A percentile compares a stretch with the other conserved stretches of the same genome.
These are phyloP conservation scores for Alsophila aescularia DNA, from an alignment of 2,888 invertebrate species.

Conservation along the genomic window DNA sequence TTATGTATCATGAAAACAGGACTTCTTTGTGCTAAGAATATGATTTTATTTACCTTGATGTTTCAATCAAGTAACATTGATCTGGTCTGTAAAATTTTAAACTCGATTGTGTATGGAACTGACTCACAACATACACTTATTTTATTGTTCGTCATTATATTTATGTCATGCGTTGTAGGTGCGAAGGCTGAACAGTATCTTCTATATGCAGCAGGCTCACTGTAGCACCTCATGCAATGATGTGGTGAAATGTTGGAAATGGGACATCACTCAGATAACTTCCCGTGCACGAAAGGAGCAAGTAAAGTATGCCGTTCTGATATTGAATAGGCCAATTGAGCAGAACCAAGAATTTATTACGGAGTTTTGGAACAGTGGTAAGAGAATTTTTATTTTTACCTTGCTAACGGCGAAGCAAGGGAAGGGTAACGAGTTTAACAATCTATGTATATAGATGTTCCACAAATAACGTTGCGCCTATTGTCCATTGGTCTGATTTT, in stretches of 20 bases:
- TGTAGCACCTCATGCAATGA: constrained; percentile 46
- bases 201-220: constrained; percentile 48
- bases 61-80: no score
- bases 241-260: constrained; percentile 53
- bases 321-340: constrained; percentile 87
- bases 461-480: no score
- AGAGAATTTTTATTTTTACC: constrained; percentile 26
- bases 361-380: constrained; percentile 89
- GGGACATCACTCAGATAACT: constrained; percentile 57
- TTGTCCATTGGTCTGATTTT: no score
- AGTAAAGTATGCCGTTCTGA: constrained; percentile 85
- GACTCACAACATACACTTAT: no score
- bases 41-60: no score
- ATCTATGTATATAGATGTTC: no score
- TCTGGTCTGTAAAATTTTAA: no score
- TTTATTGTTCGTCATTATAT: neutral
- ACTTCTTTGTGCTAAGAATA: no score
- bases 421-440: no score
- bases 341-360: constrained; percentile 78
- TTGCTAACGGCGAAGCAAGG: no score
- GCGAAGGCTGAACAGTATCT: constrained; percentile 45
- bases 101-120: no score
- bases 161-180: constrained; percentile 44
- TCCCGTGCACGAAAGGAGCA: constrained; percentile 25
- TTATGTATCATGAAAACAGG: no score